Evolutionary conservation across 1,140 invertebrate genomes (phyloP).

Genomic region (Stegodyphus mimosarum): DNA sequence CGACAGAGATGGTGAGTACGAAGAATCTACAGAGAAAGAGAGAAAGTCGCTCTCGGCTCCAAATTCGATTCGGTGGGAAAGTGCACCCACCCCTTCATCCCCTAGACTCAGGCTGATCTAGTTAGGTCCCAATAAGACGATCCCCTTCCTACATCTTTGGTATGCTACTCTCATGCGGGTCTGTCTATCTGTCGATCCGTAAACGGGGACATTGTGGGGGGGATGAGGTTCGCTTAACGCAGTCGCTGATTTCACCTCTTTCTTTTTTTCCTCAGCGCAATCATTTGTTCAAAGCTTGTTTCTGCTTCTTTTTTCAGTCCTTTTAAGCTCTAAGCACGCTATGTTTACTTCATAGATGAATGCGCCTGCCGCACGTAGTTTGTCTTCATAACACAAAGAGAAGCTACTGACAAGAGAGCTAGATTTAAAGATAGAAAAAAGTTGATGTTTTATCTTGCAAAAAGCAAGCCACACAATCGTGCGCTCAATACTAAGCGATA

Average conservation of each 20-base stretch:
- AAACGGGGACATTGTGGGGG: too few species aligned
- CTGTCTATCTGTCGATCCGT: not conserved
- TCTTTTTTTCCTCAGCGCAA: not conserved
- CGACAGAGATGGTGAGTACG: not conserved
- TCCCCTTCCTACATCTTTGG: slow-evolving; percentile 17
- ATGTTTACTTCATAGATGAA: slow-evolving; percentile 26
- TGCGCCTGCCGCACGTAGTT: slow-evolving; percentile 18
- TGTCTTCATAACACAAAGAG: slow-evolving; percentile 2
- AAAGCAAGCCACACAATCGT: too few species aligned
- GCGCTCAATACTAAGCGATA: too few species aligned
- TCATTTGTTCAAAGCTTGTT: slow-evolving; percentile 15
- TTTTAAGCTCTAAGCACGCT: not conserved
- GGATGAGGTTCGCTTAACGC: slow-evolving; percentile 9
- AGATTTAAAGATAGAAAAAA: too few species aligned
- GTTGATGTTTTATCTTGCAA: too few species aligned
- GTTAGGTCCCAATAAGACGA: slow-evolving; percentile 42
- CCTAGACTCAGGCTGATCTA: slow-evolving; percentile 17
- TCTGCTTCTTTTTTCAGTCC: not conserved
- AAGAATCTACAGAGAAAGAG: slow-evolving; percentile 8
- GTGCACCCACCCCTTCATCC: not conserved
- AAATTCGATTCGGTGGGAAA: slow-evolving; percentile 48
- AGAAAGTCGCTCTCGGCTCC: slow-evolving; percentile 13
- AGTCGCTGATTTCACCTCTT: slow-evolving; percentile 24
- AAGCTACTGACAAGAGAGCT: too few species aligned
- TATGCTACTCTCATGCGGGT: slow-evolving; percentile 19